Percentiles rank a stretch among this genome's conserved stretches.
Evolutionary conservation across 1,140 invertebrate genomes (phyloP).

Genomic region (Nasonia vitripennis): DNA sequence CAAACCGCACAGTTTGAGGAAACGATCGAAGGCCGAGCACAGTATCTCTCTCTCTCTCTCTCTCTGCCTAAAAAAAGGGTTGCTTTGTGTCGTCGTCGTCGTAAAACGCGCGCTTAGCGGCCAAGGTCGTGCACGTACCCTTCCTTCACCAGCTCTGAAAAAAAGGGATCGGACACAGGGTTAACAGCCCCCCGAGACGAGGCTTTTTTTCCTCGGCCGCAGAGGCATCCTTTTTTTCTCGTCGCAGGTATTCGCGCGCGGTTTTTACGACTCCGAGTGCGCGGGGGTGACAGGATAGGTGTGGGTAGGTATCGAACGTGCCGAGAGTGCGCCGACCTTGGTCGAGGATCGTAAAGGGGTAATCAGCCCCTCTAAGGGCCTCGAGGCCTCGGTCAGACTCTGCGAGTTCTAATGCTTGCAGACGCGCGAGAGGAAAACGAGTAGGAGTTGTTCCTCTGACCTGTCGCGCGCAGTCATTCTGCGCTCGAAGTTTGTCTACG

Average conservation of each 20-base stretch:
- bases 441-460: conserved; percentile 2
- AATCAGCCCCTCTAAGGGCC: conserved; percentile 67
- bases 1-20: conserved; percentile 50
- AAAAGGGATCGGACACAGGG: neutral
- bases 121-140: conserved; percentile 63
- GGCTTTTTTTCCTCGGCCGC: neutral
- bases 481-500: conserved; percentile 70
- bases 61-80: conserved; percentile 62
- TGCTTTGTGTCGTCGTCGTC: conserved; percentile 60
- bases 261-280: conserved; percentile 61
- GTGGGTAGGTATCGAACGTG: conserved; percentile 47
- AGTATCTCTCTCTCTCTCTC: neutral
- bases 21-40: conserved; percentile 49
- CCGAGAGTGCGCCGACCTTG: conserved; percentile 65
- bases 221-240: conserved; percentile 56
- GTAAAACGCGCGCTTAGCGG: conserved; percentile 11
- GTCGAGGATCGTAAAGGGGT: conserved; percentile 70
- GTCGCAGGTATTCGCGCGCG: conserved; percentile 55
- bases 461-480: conserved; percentile 66
- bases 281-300: conserved; percentile 30
- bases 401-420: neutral
- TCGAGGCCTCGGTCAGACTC: conserved; percentile 13
- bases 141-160: conserved; percentile 46
- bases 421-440: neutral
- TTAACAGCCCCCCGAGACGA: conserved; percentile 52